Base-by-base conservation (phyloP, 2,888 invertebrate genomes). In the Cryptocephalus primarius region DNA sequence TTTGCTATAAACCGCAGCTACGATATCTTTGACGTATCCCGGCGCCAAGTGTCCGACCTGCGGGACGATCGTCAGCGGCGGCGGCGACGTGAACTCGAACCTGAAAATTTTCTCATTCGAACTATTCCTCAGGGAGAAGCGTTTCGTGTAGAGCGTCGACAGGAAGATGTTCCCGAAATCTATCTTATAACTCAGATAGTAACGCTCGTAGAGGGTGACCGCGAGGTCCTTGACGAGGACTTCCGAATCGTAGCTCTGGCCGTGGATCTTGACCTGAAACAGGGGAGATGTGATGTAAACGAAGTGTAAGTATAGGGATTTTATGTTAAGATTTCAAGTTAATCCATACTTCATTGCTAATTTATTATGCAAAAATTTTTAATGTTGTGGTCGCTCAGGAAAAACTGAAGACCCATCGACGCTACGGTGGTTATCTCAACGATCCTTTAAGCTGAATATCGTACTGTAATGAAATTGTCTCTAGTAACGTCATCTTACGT, bases 1-100 rank as follows among this genome's bases (percentile, higher is more conserved):
- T n/a, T 62, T 60, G 8, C 75, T 60, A 43, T 70, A 66, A 60
- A 78, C 76, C 1, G 72, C 73, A 1, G 72, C 73, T 8, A 73
- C 64, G 14, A 79, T 61, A 48, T 76, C 74, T 56, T 79, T 79
- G 39, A 60, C 60, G 39, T 65, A 62, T 8, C 61, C 60, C 4
- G 67, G 65, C 48, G 63, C 66, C 34, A 75, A 57, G 59, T 75
- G 74, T 6, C 75, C 75, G 8, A 68, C 57, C 9, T 63, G 56
- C 8, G 79, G 79, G 9, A 69, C 66, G 57, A 78, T 77, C 33
- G 63, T 65, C 2, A 79, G 49, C 47, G 59, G 57, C 11, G 55
- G 51, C 9, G 51, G 43, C 38, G 49, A 43, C 4, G 47, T 46
- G 63, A 74, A 73, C 56, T 70, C 63, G 54, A 75, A 76, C 45